Percentiles rank a stretch among this genome's conserved stretches.
Evolutionary conservation across 1,140 invertebrate species (phyloP).

Genomic region (Drosophila pseudoananassae): DNA sequence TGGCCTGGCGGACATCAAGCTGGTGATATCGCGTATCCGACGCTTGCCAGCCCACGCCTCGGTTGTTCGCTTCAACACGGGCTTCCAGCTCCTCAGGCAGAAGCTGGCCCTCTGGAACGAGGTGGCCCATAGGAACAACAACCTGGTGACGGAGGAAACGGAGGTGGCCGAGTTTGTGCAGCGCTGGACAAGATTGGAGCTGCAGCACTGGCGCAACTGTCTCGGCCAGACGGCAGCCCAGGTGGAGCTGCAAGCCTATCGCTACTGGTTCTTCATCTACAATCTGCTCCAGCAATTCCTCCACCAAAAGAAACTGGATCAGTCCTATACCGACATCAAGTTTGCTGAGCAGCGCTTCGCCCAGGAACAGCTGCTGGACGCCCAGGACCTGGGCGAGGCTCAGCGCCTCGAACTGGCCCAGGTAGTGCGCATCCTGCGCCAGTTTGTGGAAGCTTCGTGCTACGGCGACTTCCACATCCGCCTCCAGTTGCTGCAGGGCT

Average conservation of each 20-base stretch:
- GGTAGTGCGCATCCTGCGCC: slow-evolving; percentile 87
- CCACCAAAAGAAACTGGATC: slow-evolving; percentile 48
- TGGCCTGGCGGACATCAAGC: slow-evolving; percentile 89
- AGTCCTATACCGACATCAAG: slow-evolving; percentile 54
- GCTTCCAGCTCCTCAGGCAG: slow-evolving; percentile 93
- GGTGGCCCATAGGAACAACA: slow-evolving; percentile 94
- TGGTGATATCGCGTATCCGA: slow-evolving; percentile 91
- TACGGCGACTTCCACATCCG: slow-evolving; percentile 93
- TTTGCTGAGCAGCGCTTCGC: slow-evolving; percentile 66
- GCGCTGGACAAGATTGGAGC: slow-evolving; percentile 95
- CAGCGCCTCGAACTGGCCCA: slow-evolving; percentile 50
- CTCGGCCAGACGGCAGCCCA: slow-evolving; percentile 88
- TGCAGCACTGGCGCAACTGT: slow-evolving; percentile 93
- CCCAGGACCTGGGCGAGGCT: slow-evolving; percentile 28
- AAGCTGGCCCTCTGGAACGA: slow-evolving; percentile 96
- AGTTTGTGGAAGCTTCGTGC: slow-evolving; percentile 93
- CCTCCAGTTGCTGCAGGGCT: slow-evolving; percentile 88
- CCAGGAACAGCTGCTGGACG: slow-evolving; percentile 48
- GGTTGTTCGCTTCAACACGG: slow-evolving; percentile 94
- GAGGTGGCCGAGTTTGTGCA: slow-evolving; percentile 92
- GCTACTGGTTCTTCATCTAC: slow-evolving; percentile 97
- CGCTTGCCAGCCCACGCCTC: slow-evolving; percentile 92
- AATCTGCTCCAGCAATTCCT: slow-evolving; percentile 87
- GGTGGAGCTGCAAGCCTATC: slow-evolving; percentile 87
- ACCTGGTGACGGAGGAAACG: slow-evolving; percentile 89